Conservation (phyloP, 2,888 invertebrate genomes). For the Pedicia rivosa region DNA sequence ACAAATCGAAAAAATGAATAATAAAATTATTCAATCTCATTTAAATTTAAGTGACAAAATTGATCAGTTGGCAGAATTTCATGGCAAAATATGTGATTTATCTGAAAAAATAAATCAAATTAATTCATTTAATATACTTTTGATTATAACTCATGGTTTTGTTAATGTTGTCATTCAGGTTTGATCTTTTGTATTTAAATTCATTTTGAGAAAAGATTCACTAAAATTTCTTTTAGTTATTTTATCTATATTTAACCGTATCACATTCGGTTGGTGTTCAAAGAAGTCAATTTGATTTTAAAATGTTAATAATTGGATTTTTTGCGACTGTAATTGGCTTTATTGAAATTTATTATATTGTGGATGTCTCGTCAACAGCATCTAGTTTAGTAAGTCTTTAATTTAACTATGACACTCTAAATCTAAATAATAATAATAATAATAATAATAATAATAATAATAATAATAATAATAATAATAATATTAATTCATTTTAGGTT, state of each 20-base stretch:
- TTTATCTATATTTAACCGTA: background rate
- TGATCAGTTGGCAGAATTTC: background rate
- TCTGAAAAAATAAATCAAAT: background rate
- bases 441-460: no score
- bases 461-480: no score
- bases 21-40: background rate
- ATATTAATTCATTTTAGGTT: background rate
- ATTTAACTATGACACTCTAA: background rate
- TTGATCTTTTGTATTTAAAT: background rate
- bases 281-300: background rate
- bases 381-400: background rate
- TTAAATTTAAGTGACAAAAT: slow-evolving; percentile 1
- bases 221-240: background rate
- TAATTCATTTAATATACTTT: slow-evolving; percentile 1
- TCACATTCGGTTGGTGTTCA: background rate
- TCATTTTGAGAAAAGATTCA: background rate
- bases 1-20: background rate
- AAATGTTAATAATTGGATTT: background rate
- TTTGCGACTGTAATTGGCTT: background rate
- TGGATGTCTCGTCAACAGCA: slow-evolving; percentile 1
- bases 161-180: slow-evolving; percentile 1
- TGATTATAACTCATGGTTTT: background rate
- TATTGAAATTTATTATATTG: slow-evolving; percentile 2
- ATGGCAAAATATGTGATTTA: background rate
- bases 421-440: background rate